These are phyloP conservation scores for Dryobates pubescens DNA, from an alignment of 2,797 vertebrate genomes.

Conservation along the genomic window DNA sequence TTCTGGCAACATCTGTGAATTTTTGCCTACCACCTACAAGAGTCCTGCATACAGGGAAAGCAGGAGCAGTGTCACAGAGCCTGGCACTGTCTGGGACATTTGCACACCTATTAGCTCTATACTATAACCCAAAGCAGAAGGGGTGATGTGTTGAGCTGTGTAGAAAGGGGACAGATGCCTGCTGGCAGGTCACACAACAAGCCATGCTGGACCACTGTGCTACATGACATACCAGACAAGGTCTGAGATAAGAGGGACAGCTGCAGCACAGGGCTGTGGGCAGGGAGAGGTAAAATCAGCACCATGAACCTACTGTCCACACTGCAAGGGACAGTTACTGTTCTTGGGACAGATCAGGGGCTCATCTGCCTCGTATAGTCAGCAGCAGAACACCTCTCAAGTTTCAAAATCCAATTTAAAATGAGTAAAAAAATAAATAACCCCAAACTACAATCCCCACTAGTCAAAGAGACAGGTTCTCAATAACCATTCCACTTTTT, in stretches of 20 bases:
- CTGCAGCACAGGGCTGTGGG: neutral
- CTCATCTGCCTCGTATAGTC: accelerated
- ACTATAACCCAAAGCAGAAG: neutral
- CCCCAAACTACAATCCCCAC: neutral
- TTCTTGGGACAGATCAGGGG: neutral
- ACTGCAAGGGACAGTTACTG: neutral
- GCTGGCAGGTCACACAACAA: neutral
- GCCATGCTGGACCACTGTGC: neutral
- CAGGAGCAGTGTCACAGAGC: accelerated
- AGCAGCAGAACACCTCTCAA: neutral
- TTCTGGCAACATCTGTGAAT: neutral
- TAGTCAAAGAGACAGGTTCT: neutral
- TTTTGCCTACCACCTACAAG: neutral
- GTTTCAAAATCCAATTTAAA: neutral
- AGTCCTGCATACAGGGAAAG: neutral
- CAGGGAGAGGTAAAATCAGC: neutral
- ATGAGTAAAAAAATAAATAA: neutral
- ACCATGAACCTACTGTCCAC: neutral
- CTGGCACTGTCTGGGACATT: neutral
- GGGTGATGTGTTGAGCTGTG: neutral
- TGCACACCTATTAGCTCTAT: neutral
- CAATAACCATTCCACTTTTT: neutral
- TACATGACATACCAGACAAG: neutral
- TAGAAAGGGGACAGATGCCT: neutral
- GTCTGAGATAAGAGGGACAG: neutral